phyloP scores from a whole-genome alignment of 1,140 invertebrate species.

The Kradibia gibbosae region DNA sequence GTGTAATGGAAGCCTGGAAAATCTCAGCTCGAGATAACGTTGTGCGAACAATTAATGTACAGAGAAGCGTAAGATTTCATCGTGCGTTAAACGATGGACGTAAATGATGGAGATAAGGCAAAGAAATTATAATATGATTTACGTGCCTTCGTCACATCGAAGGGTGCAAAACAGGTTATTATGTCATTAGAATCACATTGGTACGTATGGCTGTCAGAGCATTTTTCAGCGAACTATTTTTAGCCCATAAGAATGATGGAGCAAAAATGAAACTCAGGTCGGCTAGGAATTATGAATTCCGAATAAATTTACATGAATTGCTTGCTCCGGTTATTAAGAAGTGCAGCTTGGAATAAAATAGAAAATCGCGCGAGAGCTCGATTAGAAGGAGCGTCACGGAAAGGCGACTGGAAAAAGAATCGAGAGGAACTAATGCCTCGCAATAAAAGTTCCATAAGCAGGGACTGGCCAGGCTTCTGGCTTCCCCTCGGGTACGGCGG shows the following conservation, averaged over 20 bases:
- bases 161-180: not conserved
- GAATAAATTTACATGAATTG: slow-evolving; percentile 25
- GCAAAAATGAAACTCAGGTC: too few species aligned
- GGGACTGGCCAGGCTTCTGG: too few species aligned
- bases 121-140: not conserved
- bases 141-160: not conserved
- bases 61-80: not conserved
- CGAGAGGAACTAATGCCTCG: too few species aligned
- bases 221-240: not conserved
- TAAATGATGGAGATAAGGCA: not conserved
- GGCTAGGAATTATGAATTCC: not conserved
- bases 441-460: too few species aligned
- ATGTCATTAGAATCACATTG: not conserved
- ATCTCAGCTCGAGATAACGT: not conserved
- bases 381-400: not conserved
- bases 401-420: not conserved
- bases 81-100: not conserved
- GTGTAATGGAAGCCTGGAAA: not conserved
- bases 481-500: not conserved
- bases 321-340: slow-evolving; percentile 13
- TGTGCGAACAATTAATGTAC: not conserved
- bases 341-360: not conserved
- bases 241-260: not conserved
- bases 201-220: too few species aligned
- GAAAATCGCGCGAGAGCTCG: not conserved